Evolutionary conservation across 2,797 vertebrate genomes (phyloP).

Genomic region (Sebastes minor): DNA sequence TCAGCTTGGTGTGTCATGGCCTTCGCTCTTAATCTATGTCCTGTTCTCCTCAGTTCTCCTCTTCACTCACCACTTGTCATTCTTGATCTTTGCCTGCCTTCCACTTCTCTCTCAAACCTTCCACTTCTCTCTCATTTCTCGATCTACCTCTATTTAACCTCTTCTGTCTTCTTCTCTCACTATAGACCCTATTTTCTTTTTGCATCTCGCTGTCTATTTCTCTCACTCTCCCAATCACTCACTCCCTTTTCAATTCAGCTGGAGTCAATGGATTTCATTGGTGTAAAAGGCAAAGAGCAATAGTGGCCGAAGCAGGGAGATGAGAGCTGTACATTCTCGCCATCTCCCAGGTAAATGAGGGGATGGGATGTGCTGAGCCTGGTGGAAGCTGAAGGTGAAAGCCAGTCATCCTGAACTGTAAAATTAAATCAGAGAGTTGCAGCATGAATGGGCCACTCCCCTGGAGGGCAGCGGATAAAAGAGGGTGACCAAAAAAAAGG

Average conservation of each 20-base stretch:
- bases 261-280: slow-evolving; percentile 6
- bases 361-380: slow-evolving; percentile 57
- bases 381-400: slow-evolving; percentile 78
- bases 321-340: not conserved
- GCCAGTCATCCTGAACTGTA: slow-evolving; percentile 81
- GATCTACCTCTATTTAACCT: not conserved
- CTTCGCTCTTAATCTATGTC: not conserved
- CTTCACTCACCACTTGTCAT: not conserved
- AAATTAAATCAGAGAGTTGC: slow-evolving; percentile 80
- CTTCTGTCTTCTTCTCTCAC: not conserved
- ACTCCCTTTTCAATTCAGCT: not conserved
- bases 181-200: not conserved
- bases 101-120: not conserved
- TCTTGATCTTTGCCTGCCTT: not conserved
- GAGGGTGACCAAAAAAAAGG: slow-evolving; percentile 34
- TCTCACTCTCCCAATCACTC: not conserved
- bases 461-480: slow-evolving; percentile 69
- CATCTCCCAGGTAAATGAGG: slow-evolving; percentile 20
- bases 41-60: not conserved
- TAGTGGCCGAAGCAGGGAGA: not conserved
- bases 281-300: slow-evolving; percentile 3
- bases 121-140: not conserved
- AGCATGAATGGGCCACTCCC: slow-evolving; percentile 61
- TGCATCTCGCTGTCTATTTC: not conserved
- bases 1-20: no score